These are phyloP conservation scores for Hypselothyrea guttata DNA, from an alignment of 2,888 invertebrate species.

Conservation along the genomic window DNA sequence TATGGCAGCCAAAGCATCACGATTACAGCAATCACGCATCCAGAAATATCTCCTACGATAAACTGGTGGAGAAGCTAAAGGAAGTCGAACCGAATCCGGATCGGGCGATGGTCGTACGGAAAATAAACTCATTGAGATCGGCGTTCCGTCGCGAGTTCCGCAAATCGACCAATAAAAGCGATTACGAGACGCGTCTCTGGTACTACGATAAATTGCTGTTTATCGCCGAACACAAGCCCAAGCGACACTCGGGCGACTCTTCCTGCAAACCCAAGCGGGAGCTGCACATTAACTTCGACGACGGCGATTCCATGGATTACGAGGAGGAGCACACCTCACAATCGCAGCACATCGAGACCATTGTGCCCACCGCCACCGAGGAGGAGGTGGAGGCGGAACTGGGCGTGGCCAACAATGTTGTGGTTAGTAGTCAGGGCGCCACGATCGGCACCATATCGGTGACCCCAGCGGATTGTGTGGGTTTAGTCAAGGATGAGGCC, in stretches of 20 bases:
- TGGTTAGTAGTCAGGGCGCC: slow-evolving; percentile 61
- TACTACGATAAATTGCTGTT: slow-evolving; percentile 81
- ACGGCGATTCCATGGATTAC: slow-evolving; percentile 80
- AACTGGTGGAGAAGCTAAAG: slow-evolving; percentile 80
- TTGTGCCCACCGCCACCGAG: slow-evolving; percentile 50
- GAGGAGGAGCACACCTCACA: slow-evolving; percentile 72
- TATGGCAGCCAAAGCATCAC: slow-evolving; percentile 81
- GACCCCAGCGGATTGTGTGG: slow-evolving; percentile 73
- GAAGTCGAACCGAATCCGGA: slow-evolving; percentile 82
- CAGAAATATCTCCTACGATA: slow-evolving; percentile 81
- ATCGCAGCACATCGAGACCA: slow-evolving; percentile 59
- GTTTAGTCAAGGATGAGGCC: slow-evolving; percentile 73
- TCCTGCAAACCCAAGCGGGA: slow-evolving; percentile 73
- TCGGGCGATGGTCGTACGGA: slow-evolving; percentile 81
- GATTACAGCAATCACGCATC: slow-evolving; percentile 81
- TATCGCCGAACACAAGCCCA: slow-evolving; percentile 80
- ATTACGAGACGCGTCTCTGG: slow-evolving; percentile 81
- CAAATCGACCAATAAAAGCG: slow-evolving; percentile 72
- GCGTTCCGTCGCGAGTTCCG: slow-evolving; percentile 81
- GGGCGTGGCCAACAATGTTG: slow-evolving; percentile 47
- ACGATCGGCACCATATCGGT: slow-evolving; percentile 65
- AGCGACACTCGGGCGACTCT: slow-evolving; percentile 62
- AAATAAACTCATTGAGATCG: slow-evolving; percentile 81
- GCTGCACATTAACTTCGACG: slow-evolving; percentile 76
- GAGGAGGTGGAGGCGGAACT: slow-evolving; percentile 59